Conservation (phyloP, 1,140 invertebrate species). For the Meteorus sp. region DNA sequence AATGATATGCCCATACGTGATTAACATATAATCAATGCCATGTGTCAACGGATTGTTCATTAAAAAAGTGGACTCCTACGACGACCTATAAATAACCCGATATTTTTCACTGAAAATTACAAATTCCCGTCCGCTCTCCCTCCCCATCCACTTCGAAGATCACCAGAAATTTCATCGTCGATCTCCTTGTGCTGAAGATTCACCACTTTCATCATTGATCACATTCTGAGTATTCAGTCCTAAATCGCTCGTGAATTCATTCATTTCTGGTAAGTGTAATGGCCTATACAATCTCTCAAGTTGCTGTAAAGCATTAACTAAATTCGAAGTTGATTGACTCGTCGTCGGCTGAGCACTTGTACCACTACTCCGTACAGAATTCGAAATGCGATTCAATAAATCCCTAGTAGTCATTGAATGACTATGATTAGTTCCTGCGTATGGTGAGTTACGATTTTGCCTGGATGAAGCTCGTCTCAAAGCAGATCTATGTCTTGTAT, state of each 20-base stretch:
- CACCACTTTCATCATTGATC: too few species aligned
- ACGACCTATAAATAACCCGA: too few species aligned
- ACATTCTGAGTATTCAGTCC: neutral
- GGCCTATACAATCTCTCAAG: conserved; percentile 2
- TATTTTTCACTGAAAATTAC: too few species aligned
- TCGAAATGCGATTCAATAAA: conserved; percentile 1
- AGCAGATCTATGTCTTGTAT: conserved; percentile 6
- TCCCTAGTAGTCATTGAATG: conserved; percentile 8
- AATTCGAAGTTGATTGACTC: neutral
- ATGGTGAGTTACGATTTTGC: conserved; percentile 37
- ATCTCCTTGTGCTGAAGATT: too few species aligned
- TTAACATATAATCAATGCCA: too few species aligned
- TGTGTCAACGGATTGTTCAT: neutral
- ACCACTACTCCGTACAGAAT: neutral
- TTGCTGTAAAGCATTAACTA: conserved; percentile 12
- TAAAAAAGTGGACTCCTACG: too few species aligned
- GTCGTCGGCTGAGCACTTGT: neutral
- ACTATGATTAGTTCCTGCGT: conserved; percentile 32
- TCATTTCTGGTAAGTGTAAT: neutral
- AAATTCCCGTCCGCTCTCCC: too few species aligned
- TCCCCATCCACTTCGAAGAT: too few species aligned
- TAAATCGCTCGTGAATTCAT: neutral
- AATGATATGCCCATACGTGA: too few species aligned
- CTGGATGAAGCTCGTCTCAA: conserved; percentile 22
- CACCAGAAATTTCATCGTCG: too few species aligned